A percentile compares a stretch with the other conserved stretches of the same genome.
Evolutionary conservation across 2,888 invertebrate species (phyloP).

Genomic region (Erebia epiphron): DNA sequence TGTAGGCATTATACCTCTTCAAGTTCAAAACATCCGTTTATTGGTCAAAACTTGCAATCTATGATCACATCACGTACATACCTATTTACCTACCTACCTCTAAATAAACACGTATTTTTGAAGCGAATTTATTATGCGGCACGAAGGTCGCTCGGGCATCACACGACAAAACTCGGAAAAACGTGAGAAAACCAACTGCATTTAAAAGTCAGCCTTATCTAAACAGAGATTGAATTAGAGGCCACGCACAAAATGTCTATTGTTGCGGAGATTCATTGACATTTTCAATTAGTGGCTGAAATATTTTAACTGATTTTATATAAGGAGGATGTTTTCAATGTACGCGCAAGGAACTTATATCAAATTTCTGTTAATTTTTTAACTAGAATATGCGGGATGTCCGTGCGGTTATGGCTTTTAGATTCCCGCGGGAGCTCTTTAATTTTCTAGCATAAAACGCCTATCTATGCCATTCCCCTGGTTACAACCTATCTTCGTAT

Average conservation of each 20-base stretch:
- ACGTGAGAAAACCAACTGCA: conserved; percentile 33
- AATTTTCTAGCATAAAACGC: no score
- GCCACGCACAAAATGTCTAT: conserved; percentile 34
- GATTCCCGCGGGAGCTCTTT: no score
- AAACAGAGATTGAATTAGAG: conserved; percentile 28
- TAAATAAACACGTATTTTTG: conserved; percentile 12
- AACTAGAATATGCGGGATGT: no score
- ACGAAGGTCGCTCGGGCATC: conserved; percentile 26
- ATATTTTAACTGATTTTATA: conserved; percentile 2
- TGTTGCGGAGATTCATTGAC: conserved; percentile 32
- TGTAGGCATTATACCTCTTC: no score
- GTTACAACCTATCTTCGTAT: no score
- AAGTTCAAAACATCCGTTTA: background rate
- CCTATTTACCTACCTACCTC: conserved; percentile 9
- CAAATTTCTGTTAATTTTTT: no score
- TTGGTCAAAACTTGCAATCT: background rate
- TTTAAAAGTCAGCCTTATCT: conserved; percentile 28
- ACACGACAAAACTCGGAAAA: conserved; percentile 32
- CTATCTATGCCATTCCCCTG: no score
- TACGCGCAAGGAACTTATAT: no score
- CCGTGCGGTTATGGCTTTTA: no score
- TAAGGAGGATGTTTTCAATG: background rate
- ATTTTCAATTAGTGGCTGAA: conserved; percentile 1
- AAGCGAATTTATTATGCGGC: conserved; percentile 16
- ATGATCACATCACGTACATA: conserved; percentile 18